Evolutionary conservation across 2,888 invertebrate genomes (phyloP).

Genomic region (Ichneumoninae sp.): DNA sequence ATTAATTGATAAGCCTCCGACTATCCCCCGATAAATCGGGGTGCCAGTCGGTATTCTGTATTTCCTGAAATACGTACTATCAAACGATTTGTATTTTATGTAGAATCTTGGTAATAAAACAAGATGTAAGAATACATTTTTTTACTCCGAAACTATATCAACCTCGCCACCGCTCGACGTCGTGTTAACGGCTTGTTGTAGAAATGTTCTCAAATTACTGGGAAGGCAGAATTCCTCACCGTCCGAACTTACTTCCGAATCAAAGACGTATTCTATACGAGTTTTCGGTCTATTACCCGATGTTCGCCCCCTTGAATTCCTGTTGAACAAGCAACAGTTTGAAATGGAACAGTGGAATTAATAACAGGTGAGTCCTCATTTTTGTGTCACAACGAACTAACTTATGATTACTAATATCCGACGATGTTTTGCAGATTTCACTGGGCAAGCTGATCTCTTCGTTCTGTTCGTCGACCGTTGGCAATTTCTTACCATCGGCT

Average conservation of each 20-base stretch:
- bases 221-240: constrained; percentile 64
- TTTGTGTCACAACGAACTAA: background rate
- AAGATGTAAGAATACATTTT: background rate
- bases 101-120: constrained; percentile 55
- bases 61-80: constrained; percentile 52
- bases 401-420: background rate
- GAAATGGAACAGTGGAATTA: background rate
- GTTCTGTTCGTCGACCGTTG: constrained; percentile 48
- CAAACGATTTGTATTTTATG: constrained; percentile 63
- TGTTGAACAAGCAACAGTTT: background rate
- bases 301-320: background rate
- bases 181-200: constrained; percentile 46
- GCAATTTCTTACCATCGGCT: constrained; percentile 29
- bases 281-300: constrained; percentile 50
- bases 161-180: constrained; percentile 8
- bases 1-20: background rate
- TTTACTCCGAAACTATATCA: constrained; percentile 31
- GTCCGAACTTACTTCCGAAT: constrained; percentile 70
- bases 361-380: too few relatives aligned
- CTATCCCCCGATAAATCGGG: background rate
- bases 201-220: constrained; percentile 51
- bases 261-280: constrained; percentile 64
- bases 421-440: background rate
- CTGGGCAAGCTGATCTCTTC: constrained; percentile 41
- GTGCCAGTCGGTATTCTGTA: constrained; percentile 3